Base-by-base conservation (phyloP, 2,113 vertebrate genomes). In the Neopipo cinnamomea region DNA sequence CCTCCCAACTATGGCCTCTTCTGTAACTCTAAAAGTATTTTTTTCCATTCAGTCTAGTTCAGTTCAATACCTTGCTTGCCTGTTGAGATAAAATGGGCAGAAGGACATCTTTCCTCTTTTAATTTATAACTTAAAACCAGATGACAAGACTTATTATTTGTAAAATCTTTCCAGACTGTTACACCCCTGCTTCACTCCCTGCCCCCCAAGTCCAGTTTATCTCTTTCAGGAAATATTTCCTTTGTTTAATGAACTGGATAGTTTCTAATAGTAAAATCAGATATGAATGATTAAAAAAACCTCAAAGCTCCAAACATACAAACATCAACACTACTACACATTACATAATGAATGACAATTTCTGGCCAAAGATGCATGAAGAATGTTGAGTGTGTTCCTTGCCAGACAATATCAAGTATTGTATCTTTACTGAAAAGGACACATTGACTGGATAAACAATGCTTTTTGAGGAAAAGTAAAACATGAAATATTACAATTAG, bases 101-200 rank as follows among this genome's bases (percentile, higher is more conserved):
- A 72, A 93, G 61, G 11, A 55, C 10, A 15, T 72, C 17, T 61
- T 67, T 20, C 6, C 4, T 67, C 28, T 79, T 58, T n/a, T 28
- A 49, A 74, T 31, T 47, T 56, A 16, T 21, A 71, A 49, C 28
- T 47, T 75, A 63, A 81, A 90, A 20, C 21, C 10, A 77, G 13
- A 55, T 42, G 21, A 68, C 35, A 55, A 31, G 13, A 47, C 19
- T 22, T 39, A 68, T 0, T 9, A 65, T 14, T 61, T 65, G 16
- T 52, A 77, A 37, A 81, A 25, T 46, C 14, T 76, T 68, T 21
- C 33, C 68, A 73, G 53, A 68, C 19, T 41, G 4, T 56, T 39
- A 72, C 11, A 22, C 4, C 4, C 9, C 12, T 9, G 42, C 5
- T 41, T 25, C 8, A 25, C 1, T 6, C 2, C 25, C 8, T 9